Evolutionary conservation across 2,113 vertebrate genomes (phyloP), one percentile per base, ranked within the genome.

Genomic region (Physeter macrocephalus): DNA sequence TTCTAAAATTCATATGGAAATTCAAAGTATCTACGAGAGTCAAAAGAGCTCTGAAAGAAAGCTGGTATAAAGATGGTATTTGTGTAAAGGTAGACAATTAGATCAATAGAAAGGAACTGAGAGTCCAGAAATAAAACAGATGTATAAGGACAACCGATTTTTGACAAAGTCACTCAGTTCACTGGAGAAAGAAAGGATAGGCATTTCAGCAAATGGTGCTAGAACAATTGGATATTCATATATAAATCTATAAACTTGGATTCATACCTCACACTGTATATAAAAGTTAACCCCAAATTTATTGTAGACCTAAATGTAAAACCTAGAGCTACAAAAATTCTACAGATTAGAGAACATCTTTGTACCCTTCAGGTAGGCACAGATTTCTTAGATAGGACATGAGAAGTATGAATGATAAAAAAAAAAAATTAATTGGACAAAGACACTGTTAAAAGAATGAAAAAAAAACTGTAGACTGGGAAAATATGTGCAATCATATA

Each of bases 1-100:
- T 82, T 93, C 46, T 87, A 92, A 96, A 94, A 66, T 83, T 75
- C 34, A 27, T 46, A n/a, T 46, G 59, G 13, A 89, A 89, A 87
- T 39, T 87, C 10, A 71, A 90, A 92, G 10, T 49, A 61, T 36
- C 34, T 39, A 88, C 1, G 25, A 87, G 2, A 72, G 12, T 92
- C 29, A 90, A 75, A 94, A 75, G 20, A 90, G 18, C 43, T 67
- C 12, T 43, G 54, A 36, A 67, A 64, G 39, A 87, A 87, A 69
- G 23, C 21, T 43, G 17, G 7, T 49, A 4, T 61, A 62, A 95
- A n/a, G 27, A 69, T 27, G 31, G 8, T 83, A 41, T 34, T 71
- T 36, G 12, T 52, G 6, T 80, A 80, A 95, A 92, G 2, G 41
- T 34, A 27, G 18, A 36, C 11, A 46, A 62, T 67, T 46, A 66